Conservation (phyloP, 92 coral and sea anemone species). For the Actinostola sp. region DNA sequence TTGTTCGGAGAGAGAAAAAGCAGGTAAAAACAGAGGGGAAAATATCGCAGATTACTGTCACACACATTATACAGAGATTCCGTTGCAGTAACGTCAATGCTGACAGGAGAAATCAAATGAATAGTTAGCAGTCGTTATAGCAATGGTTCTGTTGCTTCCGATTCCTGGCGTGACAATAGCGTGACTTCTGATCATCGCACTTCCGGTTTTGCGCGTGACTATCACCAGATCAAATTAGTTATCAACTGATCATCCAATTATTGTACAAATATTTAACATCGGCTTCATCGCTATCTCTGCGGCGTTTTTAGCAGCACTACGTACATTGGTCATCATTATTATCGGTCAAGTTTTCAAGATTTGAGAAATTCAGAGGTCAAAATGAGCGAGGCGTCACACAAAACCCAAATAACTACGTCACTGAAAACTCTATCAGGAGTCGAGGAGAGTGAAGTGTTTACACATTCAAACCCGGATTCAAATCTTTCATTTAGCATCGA, state of each 20-base stretch:
- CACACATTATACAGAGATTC: too few relatives aligned
- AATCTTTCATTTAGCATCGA: neutral
- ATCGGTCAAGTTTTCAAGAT: neutral
- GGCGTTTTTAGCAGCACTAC: too few relatives aligned
- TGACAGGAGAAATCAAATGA: too few relatives aligned
- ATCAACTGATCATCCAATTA: too few relatives aligned
- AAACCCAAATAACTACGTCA: neutral
- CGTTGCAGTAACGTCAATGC: too few relatives aligned
- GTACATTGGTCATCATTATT: too few relatives aligned
- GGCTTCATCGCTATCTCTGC: neutral
- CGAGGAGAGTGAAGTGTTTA: conserved; percentile 1
- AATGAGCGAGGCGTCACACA: conserved; percentile 29
- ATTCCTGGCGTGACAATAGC: too few relatives aligned
- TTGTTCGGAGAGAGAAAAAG: neutral
- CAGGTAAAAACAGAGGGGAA: neutral
- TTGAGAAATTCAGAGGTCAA: neutral
- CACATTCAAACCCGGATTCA: too few relatives aligned
- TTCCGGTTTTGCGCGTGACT: conserved; percentile 1
- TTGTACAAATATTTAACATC: neutral
- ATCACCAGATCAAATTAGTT: conserved; percentile 9
- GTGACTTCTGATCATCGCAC: conserved; percentile 9
- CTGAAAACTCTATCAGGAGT: conserved; percentile 1
- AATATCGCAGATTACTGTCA: too few relatives aligned
- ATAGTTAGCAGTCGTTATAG: too few relatives aligned
- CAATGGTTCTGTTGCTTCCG: too few relatives aligned